Evolutionary conservation across 2,888 invertebrate species (phyloP), one percentile per base, ranked within the genome.

Genomic region (Mylabris sibirica): DNA sequence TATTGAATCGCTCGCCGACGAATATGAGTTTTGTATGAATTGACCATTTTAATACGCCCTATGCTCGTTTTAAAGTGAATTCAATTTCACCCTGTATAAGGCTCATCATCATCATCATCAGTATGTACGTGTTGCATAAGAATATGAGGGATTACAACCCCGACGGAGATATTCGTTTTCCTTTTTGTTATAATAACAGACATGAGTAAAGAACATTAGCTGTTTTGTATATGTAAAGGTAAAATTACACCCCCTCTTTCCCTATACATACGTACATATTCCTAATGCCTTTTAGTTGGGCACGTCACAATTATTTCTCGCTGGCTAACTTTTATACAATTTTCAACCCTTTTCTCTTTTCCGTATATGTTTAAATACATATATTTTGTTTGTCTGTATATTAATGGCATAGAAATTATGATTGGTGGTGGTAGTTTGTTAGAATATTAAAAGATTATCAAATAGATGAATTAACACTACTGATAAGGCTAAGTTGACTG

Each of bases 241-340:
- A 70, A 68, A 70, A 70, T 70, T 68, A 70, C 70, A 70, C 68
- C 70, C 70, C 68, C 12, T 14, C 1, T 38, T 38, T 11, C n/a
- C n/a, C 9, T 38, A 38, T 3, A 17, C 8, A 41, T 14, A 38
- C 34, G 0, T 38, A 70, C 65, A 70, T 64, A 68, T 63, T n/a
- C n/a, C n/a, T n/a, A n/a, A n/a, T n/a, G n/a, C 67, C 70, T 76
- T 76, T 75, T 75, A 77, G 75, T 75, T 71, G 75, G 30, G 74
- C 75, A 75, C 70, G 76, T 76, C 76, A 77, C 75, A 77, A 77
- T 77, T 77, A 76, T 75, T 77, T 76, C 77, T 73, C 76, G 72
- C 74, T 73, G 76, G 75, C 69, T 75, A 75, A 77, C 75, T 77
- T 77, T 77, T 77, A 76, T 76, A 76, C 75, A 77, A 77, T 77